A percentile compares a stretch with the other conserved stretches of the same genome.
phyloP scores from a whole-genome alignment of 2,797 vertebrate species.

The Rhynchotus rufescens region DNA sequence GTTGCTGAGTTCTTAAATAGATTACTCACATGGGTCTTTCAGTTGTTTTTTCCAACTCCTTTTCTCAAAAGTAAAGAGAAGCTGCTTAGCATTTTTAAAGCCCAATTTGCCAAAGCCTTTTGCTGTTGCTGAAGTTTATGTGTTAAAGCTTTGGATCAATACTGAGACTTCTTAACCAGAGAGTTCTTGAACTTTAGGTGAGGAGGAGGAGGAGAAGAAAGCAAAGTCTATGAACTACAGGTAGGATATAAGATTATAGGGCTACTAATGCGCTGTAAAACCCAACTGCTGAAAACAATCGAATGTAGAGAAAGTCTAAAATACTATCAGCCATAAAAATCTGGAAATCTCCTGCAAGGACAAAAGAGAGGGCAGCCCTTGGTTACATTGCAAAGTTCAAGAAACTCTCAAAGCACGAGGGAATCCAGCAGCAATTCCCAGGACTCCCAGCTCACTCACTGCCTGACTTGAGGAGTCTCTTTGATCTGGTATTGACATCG shows the following conservation, averaged over 20 bases:
- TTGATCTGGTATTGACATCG: constrained; percentile 69
- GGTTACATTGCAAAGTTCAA: neutral
- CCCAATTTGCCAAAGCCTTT: neutral
- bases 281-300: neutral
- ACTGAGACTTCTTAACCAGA: neutral
- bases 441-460: constrained; percentile 10
- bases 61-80: constrained; percentile 30
- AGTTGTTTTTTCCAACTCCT: constrained; percentile 8
- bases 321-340: neutral
- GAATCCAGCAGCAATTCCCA: constrained; percentile 39
- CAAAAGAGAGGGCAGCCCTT: neutral
- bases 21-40: neutral
- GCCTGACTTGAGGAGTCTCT: constrained; percentile 55
- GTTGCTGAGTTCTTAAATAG: neutral
- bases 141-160: constrained; percentile 30
- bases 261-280: neutral
- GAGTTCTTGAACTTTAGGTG: neutral
- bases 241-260: neutral
- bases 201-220: neutral
- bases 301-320: constrained; percentile 11
- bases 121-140: neutral
- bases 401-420: constrained; percentile 11
- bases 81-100: constrained; percentile 29
- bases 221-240: neutral
- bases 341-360: constrained; percentile 25